These are phyloP conservation scores for Aphelocoma coerulescens DNA, from an alignment of 2,113 vertebrate species.

Conservation along the genomic window DNA sequence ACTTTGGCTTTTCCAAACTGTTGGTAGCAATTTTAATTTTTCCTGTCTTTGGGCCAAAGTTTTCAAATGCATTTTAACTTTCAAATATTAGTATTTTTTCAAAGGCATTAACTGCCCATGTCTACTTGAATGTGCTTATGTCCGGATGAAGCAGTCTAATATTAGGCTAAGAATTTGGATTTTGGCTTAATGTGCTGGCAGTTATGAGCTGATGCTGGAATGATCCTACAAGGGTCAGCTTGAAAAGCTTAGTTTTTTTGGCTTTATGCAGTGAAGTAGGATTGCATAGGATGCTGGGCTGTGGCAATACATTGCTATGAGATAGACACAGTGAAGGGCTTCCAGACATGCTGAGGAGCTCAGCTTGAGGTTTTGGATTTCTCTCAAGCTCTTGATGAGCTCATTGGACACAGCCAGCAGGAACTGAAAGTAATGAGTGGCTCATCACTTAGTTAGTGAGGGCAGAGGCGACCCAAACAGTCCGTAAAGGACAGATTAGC, in stretches of 20 bases:
- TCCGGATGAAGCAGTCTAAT: neutral
- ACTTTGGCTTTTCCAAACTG: neutral
- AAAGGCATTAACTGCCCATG: neutral
- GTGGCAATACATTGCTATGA: neutral
- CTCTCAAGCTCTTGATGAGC: conserved; percentile 17
- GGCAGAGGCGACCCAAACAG: neutral
- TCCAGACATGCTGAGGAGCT: neutral
- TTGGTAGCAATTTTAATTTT: neutral
- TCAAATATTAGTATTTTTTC: neutral
- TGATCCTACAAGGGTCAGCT: neutral
- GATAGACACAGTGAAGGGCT: neutral
- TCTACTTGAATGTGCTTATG: neutral
- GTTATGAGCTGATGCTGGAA: neutral
- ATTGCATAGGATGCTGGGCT: neutral
- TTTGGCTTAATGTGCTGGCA: neutral
- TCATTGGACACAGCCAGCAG: neutral
- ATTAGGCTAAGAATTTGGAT: neutral
- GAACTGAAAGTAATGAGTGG: neutral
- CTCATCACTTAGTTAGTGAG: neutral
- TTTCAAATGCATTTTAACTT: neutral
- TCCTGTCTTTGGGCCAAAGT: neutral
- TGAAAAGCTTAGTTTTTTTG: neutral
- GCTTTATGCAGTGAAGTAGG: neutral
- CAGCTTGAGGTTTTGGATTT: conserved; percentile 6
- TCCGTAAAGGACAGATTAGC: neutral